phyloP scores from a whole-genome alignment of 2,888 invertebrate genomes.

The Anoplius nigerrimus region DNA sequence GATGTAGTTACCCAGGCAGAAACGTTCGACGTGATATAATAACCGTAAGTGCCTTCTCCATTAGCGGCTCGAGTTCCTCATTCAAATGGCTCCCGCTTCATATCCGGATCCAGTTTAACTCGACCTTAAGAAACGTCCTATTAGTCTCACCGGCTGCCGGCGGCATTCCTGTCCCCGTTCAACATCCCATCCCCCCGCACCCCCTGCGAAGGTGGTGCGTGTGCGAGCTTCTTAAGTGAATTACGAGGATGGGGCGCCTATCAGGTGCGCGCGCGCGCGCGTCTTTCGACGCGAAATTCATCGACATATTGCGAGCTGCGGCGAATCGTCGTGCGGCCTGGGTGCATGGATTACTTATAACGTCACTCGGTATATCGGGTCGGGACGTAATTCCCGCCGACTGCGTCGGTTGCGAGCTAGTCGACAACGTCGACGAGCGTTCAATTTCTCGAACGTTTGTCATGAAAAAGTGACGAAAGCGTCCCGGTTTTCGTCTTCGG shows the following conservation, averaged over 20 bases:
- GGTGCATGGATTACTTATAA: too few relatives aligned
- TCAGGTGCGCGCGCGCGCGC: conserved; percentile 45
- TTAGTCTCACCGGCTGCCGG: conserved; percentile 56
- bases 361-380: too few relatives aligned
- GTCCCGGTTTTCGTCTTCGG: too few relatives aligned
- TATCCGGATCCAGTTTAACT: conserved; percentile 49
- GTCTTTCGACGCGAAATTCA: conserved; percentile 44
- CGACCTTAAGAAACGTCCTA: conserved; percentile 54
- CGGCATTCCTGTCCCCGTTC: conserved; percentile 37
- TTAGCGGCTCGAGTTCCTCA: conserved; percentile 52
- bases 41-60: conserved; percentile 53
- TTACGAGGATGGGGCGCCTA: conserved; percentile 41
- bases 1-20: conserved; percentile 17
- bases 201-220: conserved; percentile 19
- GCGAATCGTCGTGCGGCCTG: too few relatives aligned
- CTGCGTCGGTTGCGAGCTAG: conserved; percentile 1
- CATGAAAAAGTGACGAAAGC: too few relatives aligned
- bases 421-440: too few relatives aligned
- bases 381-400: conserved; percentile 12
- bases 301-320: conserved; percentile 35
- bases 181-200: conserved; percentile 8
- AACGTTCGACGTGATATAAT: conserved; percentile 50
- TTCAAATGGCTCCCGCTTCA: conserved; percentile 53
- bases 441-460: too few relatives aligned
- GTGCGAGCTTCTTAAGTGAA: conserved; percentile 47